phyloP scores from a whole-genome alignment of 1,140 invertebrate species.

The Nymphalis io region DNA sequence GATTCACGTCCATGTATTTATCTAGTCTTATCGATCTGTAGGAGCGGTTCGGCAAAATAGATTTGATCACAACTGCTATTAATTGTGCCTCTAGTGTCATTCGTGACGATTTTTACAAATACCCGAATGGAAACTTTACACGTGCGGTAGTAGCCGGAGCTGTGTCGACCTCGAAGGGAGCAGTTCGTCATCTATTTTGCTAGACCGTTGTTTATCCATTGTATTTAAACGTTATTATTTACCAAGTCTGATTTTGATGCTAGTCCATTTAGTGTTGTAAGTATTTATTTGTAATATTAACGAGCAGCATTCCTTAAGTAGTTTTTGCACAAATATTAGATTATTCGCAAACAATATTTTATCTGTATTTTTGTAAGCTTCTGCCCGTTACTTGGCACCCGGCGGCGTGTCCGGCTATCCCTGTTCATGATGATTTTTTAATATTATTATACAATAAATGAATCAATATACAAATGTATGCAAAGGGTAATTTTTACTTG shows the following conservation, averaged over 20 bases:
- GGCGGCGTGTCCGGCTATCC: constrained; percentile 1
- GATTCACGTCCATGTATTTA: constrained; percentile 45
- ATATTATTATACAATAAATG: constrained; percentile 39
- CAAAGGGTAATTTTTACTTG: constrained; percentile 58
- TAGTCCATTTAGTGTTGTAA: constrained; percentile 61
- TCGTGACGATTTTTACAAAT: background rate
- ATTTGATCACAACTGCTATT: constrained; percentile 9
- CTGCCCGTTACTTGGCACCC: constrained; percentile 17
- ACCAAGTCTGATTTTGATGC: constrained; percentile 66
- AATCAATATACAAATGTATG: constrained; percentile 48
- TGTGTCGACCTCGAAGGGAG: background rate
- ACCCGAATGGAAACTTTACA: background rate
- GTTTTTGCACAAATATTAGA: constrained; percentile 52
- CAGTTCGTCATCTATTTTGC: constrained; percentile 23
- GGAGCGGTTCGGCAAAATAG: constrained; percentile 21
- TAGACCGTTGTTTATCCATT: constrained; percentile 1
- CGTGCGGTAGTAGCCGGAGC: too few relatives aligned
- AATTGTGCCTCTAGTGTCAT: background rate
- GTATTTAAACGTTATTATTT: constrained; percentile 29
- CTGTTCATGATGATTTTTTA: constrained; percentile 10
- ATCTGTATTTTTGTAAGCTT: constrained; percentile 24
- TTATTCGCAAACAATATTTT: constrained; percentile 18
- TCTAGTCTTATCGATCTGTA: constrained; percentile 31
- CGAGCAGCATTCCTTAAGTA: constrained; percentile 40
- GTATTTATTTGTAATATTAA: constrained; percentile 31